Evolutionary conservation across 2,113 vertebrate species (phyloP), one percentile per base, ranked within the genome.

Genomic region (Rana temporaria): DNA sequence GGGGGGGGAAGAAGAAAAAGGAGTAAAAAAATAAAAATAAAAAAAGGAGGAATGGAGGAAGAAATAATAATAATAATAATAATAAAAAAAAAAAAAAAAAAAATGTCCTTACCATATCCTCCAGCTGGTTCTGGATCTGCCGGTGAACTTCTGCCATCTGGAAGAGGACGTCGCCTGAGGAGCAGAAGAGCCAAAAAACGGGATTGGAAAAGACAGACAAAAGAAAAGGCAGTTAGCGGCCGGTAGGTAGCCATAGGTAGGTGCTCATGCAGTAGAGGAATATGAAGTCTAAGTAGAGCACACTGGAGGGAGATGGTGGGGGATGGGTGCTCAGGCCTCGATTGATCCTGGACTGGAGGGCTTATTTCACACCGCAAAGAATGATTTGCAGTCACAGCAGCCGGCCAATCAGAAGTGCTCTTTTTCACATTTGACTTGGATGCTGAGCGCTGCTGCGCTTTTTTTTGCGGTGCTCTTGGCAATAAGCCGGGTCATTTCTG

Each of bases 51-150:
- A n/a, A n/a, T n/a, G n/a, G n/a, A n/a, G n/a, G n/a, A n/a, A n/a
- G n/a, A n/a, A n/a, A n/a, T n/a, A n/a, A n/a, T n/a, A n/a, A n/a
- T n/a, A n/a, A n/a, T n/a, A n/a, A n/a, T n/a, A n/a, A n/a, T n/a
- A n/a, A n/a, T n/a, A n/a, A n/a, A n/a, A n/a, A n/a, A n/a, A n/a
- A n/a, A n/a, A n/a, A n/a, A n/a, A n/a, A n/a, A n/a, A n/a, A n/a
- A n/a, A n/a, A n/a, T n/a, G n/a, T n/a, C n/a, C 97, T 95, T 90
- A 99, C 98, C 98, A 96, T 99, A 84, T 99, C 98, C 78, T 99
- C 98, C 57, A 99, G 89, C 89, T 99, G 97, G 89, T 97, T 97
- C 89, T 99, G 98, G 87, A 99, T 99, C 92, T 99, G 97, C 86
- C 97, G 87, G 92, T 99, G 98, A 76, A 99, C 97, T 81, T 99